Evolutionary conservation across 2,888 invertebrate species (phyloP).

Genomic region (Lingula anatina): DNA sequence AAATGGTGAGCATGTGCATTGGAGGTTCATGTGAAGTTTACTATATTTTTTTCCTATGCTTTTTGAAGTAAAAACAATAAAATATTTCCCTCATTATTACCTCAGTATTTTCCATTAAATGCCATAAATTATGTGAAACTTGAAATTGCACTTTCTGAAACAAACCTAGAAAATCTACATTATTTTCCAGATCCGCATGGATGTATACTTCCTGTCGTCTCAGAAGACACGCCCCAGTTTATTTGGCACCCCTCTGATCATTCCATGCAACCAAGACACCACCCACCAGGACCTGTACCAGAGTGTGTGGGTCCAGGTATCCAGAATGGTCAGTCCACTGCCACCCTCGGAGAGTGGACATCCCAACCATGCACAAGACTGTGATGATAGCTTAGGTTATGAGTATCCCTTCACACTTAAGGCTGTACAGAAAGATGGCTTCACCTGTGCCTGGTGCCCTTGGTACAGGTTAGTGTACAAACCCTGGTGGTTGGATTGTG

Average conservation of each 20-base stretch:
- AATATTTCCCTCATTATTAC: too few species aligned
- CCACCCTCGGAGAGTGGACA: conserved; percentile 70
- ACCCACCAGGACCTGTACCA: conserved; percentile 76
- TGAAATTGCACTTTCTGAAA: too few species aligned
- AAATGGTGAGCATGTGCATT: conserved; percentile 63
- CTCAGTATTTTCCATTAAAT: too few species aligned
- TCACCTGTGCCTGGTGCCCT: conserved; percentile 59
- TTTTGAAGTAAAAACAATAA: too few species aligned
- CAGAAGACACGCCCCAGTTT: conserved; percentile 75
- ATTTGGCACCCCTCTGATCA: conserved; percentile 77
- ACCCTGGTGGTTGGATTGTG: neutral
- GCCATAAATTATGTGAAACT: too few species aligned
- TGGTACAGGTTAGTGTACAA: conserved; percentile 56
- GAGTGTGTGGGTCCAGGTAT: conserved; percentile 78
- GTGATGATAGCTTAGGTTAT: conserved; percentile 87
- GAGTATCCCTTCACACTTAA: conserved; percentile 87
- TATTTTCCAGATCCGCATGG: conserved; percentile 63
- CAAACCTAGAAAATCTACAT: too few species aligned
- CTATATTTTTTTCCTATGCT: too few species aligned
- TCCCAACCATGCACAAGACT: conserved; percentile 75
- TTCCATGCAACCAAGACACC: conserved; percentile 63
- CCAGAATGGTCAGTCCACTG: conserved; percentile 68
- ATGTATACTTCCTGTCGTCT: conserved; percentile 79
- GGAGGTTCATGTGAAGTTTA: too few species aligned
- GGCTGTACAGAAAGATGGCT: conserved; percentile 68